Percentiles rank a stretch among this genome's conserved stretches.
phyloP scores from a whole-genome alignment of 2,888 invertebrate genomes.

The Agrotis puta region DNA sequence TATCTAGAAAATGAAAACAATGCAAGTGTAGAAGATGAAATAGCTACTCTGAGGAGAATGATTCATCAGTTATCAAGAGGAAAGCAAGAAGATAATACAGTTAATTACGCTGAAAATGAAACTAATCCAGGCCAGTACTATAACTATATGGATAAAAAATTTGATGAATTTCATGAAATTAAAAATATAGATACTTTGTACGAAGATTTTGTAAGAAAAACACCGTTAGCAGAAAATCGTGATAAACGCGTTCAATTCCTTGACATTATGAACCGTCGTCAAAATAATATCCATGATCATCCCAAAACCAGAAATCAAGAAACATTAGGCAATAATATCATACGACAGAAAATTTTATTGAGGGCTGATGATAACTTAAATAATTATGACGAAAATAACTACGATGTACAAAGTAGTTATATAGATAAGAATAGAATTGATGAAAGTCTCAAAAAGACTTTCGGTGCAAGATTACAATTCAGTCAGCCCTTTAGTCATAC shows the following conservation, averaged over 20 bases:
- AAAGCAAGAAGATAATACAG: background rate
- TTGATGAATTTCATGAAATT: constrained; percentile 19
- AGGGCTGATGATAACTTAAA: background rate
- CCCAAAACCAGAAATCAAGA: constrained; percentile 1
- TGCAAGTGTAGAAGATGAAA: constrained; percentile 14
- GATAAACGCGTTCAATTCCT: background rate
- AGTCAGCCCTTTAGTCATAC: background rate
- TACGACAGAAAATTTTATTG: constrained; percentile 11
- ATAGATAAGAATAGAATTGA: background rate
- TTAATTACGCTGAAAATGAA: background rate
- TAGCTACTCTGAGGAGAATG: constrained; percentile 17
- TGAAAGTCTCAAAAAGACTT: background rate
- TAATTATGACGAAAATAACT: background rate
- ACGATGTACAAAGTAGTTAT: background rate
- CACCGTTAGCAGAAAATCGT: background rate
- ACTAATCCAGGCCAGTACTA: background rate
- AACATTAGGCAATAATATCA: background rate
- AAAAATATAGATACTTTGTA: background rate
- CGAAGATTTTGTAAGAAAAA: constrained; percentile 6
- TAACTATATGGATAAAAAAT: constrained; percentile 3
- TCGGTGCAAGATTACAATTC: constrained; percentile 2
- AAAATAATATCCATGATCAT: background rate
- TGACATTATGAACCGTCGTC: constrained; percentile 8
- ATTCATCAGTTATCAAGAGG: constrained; percentile 13
- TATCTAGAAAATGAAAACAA: constrained; percentile 8